Conservation (phyloP, 1,140 invertebrate species). For the Penaeus japonicus region DNA sequence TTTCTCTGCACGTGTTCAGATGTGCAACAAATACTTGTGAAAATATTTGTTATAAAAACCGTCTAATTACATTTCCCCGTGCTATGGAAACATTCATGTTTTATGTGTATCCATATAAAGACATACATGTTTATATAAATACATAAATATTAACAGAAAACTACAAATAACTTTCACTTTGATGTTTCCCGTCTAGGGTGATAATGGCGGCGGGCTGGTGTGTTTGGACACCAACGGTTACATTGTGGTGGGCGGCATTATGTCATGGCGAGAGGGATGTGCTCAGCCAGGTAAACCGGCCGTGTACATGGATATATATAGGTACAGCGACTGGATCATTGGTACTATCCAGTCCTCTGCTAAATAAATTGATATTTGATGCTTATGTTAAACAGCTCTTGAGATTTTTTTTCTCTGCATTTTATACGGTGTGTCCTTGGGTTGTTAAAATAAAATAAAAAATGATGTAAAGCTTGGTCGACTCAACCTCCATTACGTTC, state of each 20-base stretch:
- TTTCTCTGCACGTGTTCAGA: no score
- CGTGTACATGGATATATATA: constrained; percentile 12
- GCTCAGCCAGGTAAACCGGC: not conserved
- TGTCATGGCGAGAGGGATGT: constrained; percentile 40
- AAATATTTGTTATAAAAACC: no score
- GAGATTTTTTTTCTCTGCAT: no score
- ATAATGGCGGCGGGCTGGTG: constrained; percentile 26
- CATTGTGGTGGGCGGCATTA: not conserved
- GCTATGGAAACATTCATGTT: not conserved
- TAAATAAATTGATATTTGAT: not conserved
- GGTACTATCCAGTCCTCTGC: not conserved
- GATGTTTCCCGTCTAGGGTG: constrained; percentile 7
- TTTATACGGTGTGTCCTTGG: no score
- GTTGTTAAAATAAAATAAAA: no score
- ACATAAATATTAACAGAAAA: not conserved
- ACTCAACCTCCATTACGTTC: no score
- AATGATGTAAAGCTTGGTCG: no score
- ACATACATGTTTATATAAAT: not conserved
- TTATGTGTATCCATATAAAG: not conserved
- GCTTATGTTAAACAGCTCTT: not conserved
- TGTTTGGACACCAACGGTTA: not conserved
- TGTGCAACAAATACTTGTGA: no score
- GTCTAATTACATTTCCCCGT: no score
- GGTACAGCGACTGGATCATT: constrained; percentile 14
- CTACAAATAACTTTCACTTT: not conserved